These are phyloP conservation scores for Brachypteracias leptosomus DNA, from an alignment of 2,113 vertebrate genomes.

Conservation along the genomic window DNA sequence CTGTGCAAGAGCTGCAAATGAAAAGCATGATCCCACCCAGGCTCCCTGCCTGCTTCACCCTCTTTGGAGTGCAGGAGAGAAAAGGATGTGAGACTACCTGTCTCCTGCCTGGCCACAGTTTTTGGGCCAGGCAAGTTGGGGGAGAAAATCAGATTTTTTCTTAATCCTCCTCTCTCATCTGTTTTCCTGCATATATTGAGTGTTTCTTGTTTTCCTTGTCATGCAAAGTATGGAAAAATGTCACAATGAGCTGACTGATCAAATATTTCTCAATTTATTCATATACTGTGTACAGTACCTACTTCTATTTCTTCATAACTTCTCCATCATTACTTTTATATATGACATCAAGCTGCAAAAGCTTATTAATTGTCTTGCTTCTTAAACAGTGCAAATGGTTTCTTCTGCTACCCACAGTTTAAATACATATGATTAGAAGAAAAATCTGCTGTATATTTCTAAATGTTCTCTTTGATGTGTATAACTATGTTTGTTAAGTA, in stretches of 20 bases:
- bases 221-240: neutral
- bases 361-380: neutral
- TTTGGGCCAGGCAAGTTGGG: neutral
- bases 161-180: neutral
- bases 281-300: neutral
- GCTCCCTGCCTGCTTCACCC: neutral
- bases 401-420: neutral
- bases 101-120: neutral
- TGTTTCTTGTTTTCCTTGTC: neutral
- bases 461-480: neutral
- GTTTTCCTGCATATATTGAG: neutral
- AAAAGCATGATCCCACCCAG: neutral
- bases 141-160: neutral
- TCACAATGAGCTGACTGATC: neutral
- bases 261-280: neutral
- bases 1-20: neutral
- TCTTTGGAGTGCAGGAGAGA: neutral
- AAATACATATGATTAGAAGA: neutral
- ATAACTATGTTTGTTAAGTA: slow-evolving; percentile 52
- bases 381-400: neutral
- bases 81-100: neutral
- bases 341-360: neutral
- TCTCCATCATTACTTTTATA: neutral
- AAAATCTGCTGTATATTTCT: slow-evolving; percentile 20
- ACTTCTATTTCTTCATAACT: neutral